Conservation (phyloP, 2,888 invertebrate genomes). For the Meghimatium bilineatum region DNA sequence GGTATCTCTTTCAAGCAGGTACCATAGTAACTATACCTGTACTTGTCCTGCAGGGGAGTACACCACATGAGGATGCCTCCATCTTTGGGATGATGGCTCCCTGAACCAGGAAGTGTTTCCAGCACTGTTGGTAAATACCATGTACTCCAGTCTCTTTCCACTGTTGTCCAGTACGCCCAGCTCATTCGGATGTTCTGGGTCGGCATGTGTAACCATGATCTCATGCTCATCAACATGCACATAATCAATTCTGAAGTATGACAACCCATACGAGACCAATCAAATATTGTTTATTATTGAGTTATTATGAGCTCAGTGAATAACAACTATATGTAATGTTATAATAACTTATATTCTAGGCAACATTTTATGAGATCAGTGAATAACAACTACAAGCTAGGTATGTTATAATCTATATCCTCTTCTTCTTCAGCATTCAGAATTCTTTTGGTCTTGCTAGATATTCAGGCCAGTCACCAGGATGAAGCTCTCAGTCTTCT, state of each 20-base stretch:
- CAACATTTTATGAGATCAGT: too few species aligned
- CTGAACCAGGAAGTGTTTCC: slow-evolving; percentile 20
- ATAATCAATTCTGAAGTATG: slow-evolving; percentile 7
- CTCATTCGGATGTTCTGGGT: slow-evolving; percentile 60
- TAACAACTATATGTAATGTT: too few species aligned
- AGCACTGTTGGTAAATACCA: slow-evolving; percentile 38
- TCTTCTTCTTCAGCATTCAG: too few species aligned
- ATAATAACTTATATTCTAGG: too few species aligned
- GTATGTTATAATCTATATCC: too few species aligned
- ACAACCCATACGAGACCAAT: background rate
- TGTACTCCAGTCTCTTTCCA: slow-evolving; percentile 39
- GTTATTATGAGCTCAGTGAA: too few species aligned
- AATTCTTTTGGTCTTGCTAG: too few species aligned
- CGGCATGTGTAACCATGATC: slow-evolving; percentile 33
- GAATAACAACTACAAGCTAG: too few species aligned
- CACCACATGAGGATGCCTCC: slow-evolving; percentile 54
- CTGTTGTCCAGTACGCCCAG: slow-evolving; percentile 56
- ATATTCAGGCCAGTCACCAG: too few species aligned
- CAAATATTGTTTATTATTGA: too few species aligned
- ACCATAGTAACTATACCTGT: slow-evolving; percentile 56
- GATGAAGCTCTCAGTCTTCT: too few species aligned
- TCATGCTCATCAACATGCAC: slow-evolving; percentile 37
- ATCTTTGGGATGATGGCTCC: slow-evolving; percentile 23
- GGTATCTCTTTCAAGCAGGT: too few species aligned
- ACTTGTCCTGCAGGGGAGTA: slow-evolving; percentile 62